Conservation (phyloP, 2,888 invertebrate genomes). For the Bugulina stolonifera region DNA sequence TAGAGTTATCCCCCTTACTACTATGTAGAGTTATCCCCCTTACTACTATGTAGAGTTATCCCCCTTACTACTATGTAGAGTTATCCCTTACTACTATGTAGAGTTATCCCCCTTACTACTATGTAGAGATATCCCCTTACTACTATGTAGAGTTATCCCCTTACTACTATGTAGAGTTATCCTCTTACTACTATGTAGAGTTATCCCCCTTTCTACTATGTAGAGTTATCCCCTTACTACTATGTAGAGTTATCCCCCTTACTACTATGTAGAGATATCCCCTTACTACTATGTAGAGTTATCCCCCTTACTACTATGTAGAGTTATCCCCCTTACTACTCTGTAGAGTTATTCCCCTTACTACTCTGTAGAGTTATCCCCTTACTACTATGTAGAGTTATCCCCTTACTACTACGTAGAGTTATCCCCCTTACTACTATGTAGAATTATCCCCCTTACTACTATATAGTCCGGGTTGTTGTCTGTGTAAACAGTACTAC, state of each 20-base stretch:
- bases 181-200: neutral
- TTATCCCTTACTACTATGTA: neutral
- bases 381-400: too few species aligned
- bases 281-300: neutral
- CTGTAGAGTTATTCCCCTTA: neutral
- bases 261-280: neutral
- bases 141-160: neutral
- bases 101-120: neutral
- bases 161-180: neutral
- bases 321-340: neutral
- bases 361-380: neutral
- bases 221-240: neutral
- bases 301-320: neutral
- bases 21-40: neutral
- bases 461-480: too few species aligned
- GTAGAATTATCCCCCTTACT: neutral
- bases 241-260: neutral
- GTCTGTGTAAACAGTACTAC: too few species aligned
- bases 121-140: neutral
- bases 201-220: neutral
- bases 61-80: neutral
- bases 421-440: neutral
- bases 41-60: neutral
- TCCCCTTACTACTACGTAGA: too few species aligned
- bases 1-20: neutral